A percentile compares a stretch with the other conserved stretches of the same genome.
Conservation (phyloP, 2,888 invertebrate genomes). For the Epinotia nisella region DNA sequence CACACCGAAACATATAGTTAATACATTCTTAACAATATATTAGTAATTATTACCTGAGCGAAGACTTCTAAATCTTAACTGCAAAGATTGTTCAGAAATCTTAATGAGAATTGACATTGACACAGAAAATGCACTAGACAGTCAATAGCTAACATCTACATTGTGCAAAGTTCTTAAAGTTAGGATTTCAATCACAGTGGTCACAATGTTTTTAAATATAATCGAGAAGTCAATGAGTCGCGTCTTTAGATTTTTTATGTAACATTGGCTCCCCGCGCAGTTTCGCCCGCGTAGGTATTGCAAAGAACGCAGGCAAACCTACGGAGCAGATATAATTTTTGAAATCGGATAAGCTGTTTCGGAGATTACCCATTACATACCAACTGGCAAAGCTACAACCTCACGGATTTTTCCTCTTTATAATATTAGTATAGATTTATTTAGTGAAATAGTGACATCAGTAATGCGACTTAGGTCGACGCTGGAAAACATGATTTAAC, state of each 20-base stretch:
- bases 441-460: too few species aligned
- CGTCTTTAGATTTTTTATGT: background rate
- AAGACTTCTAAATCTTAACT: slow-evolving; percentile 3
- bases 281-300: too few species aligned
- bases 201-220: slow-evolving; percentile 15
- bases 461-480: background rate
- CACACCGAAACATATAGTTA: slow-evolving; percentile 10
- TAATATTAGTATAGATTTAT: too few species aligned
- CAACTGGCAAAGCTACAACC: too few species aligned
- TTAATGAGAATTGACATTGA: slow-evolving; percentile 33
- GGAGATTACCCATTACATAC: too few species aligned
- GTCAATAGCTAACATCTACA: slow-evolving; percentile 9
- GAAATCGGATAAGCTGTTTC: too few species aligned
- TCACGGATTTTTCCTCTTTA: too few species aligned
- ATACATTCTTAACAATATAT: background rate
- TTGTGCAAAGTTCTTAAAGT: slow-evolving; percentile 30
- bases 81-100: slow-evolving; percentile 16
- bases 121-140: slow-evolving; percentile 35
- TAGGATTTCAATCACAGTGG: slow-evolving; percentile 33
- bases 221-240: background rate
- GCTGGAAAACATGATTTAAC: background rate
- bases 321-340: too few species aligned
- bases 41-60: background rate
- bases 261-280: too few species aligned
- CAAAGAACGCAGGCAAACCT: too few species aligned